A percentile compares a stretch with the other conserved stretches of the same genome.
These are phyloP conservation scores for Tor tambroides DNA, from an alignment of 2,113 vertebrate genomes.

Conservation along the genomic window DNA sequence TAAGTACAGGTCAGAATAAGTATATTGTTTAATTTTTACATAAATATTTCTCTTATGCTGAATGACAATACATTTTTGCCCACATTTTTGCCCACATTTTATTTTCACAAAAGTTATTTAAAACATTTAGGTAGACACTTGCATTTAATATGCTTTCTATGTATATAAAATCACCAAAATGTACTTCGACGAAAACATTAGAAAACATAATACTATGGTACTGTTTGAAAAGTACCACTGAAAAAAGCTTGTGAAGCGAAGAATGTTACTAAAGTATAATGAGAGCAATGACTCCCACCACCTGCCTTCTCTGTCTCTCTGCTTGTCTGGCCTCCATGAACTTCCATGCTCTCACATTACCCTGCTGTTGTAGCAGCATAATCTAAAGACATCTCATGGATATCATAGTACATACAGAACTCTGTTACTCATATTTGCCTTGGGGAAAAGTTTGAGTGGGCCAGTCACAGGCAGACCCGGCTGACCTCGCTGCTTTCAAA, in stretches of 20 bases:
- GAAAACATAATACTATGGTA: not conserved
- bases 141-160: no score
- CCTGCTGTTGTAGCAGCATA: not conserved
- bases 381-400: constrained; percentile 15
- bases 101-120: no score
- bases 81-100: no score
- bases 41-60: no score
- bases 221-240: not conserved
- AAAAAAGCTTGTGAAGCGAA: not conserved
- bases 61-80: no score
- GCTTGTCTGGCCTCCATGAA: not conserved
- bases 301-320: not conserved
- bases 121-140: no score
- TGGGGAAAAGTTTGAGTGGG: constrained; percentile 6
- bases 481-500: constrained; percentile 34
- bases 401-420: constrained; percentile 10
- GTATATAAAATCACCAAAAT: no score
- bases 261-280: not conserved
- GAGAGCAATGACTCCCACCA: not conserved
- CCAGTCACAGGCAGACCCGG: not conserved
- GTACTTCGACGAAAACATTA: not conserved
- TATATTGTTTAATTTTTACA: no score
- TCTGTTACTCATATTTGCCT: constrained; percentile 18
- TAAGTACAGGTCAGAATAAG: no score
- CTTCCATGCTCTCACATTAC: not conserved